Percentiles rank a stretch among this genome's conserved stretches.
Conservation (phyloP, 2,888 invertebrate genomes). For the Euclidia mi region DNA sequence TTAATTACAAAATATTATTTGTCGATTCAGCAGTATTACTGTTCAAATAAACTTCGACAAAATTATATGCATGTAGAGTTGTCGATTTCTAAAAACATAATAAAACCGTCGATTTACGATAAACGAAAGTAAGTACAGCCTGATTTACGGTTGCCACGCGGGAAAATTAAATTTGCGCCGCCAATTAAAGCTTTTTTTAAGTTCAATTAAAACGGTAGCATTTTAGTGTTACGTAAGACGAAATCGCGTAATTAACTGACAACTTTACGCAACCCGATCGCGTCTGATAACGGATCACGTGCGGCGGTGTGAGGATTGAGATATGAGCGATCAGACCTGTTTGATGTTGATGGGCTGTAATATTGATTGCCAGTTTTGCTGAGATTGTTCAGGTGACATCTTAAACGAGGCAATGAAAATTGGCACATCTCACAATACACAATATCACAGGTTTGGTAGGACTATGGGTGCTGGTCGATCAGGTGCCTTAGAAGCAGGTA, state of each 20-base stretch:
- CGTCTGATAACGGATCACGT: slow-evolving; percentile 64
- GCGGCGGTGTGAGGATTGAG: slow-evolving; percentile 23
- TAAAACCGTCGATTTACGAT: slow-evolving; percentile 72
- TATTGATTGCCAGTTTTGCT: too few species aligned
- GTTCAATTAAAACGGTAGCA: slow-evolving; percentile 82
- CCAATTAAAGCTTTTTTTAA: slow-evolving; percentile 73
- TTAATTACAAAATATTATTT: too few species aligned
- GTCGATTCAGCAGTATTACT: too few species aligned
- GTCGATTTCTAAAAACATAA: slow-evolving; percentile 57
- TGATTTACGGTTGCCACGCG: slow-evolving; percentile 68
- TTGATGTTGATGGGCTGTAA: too few species aligned
- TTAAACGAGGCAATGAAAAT: too few species aligned
- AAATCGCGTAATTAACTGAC: slow-evolving; percentile 72
- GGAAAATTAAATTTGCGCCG: slow-evolving; percentile 52
- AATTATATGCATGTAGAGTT: slow-evolving; percentile 31
- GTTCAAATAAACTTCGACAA: slow-evolving; percentile 19
- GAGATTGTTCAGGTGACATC: too few species aligned
- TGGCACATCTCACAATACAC: too few species aligned
- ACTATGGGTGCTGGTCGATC: too few species aligned
- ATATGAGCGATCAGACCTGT: slow-evolving; percentile 13
- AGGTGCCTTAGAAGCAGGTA: too few species aligned
- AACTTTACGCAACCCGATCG: slow-evolving; percentile 82
- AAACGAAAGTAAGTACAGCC: slow-evolving; percentile 64
- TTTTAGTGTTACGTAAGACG: slow-evolving; percentile 71
- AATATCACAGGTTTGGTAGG: too few species aligned